Base-by-base conservation (phyloP, 2,797 vertebrate species). In the Hemitrygon akajei region DNA sequence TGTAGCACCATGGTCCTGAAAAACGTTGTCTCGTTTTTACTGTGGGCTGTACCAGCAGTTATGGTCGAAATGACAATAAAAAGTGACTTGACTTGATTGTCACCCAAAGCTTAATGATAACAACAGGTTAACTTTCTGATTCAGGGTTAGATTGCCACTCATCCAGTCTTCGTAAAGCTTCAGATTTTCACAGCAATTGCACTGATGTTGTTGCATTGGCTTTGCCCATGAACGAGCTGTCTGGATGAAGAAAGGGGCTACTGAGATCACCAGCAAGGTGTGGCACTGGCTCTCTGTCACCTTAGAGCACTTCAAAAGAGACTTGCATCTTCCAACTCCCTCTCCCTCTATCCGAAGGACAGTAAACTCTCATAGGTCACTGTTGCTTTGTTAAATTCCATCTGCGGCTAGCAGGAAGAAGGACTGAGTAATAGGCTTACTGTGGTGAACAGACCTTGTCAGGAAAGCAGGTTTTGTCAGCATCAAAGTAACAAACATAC, bases 401-500 rank as follows among this genome's bases (percentile, higher is more conserved):
- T 20, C 22, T 27, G 66, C 18, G 60, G 11, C 30, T 10, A 37
- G 79, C 7, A 18, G 40, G 40, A 30, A 56, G 58, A 63, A 20
- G 87, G 56, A 16, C 27, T 27, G 27, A 18, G 34, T 37, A 25
- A 73, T 9, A 12, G 3, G 89, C 20, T 73, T 73, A 3, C 71
- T 73, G 66, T 66, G 22, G 37, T 3, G 47, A 9, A 71, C 66
- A 91, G 60, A 12, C 66, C 63, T 25, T 34, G 22, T 71, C 60
- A 40, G 0, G 60, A 34, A 47, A 86, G n/a, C 82, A 91, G 18
- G 81, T 82, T 71, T 25, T 91, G 73, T 3, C 18, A 47, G 63
- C 89, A 37, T 91, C 89, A 91, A 91, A 91, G 89, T 91, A 7
- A 73, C 34, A 47, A 91, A 47, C 20, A 91, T 10, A 40, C 11